These are phyloP conservation scores for Polymixis lichenea DNA, from an alignment of 2,888 invertebrate species.

Conservation along the genomic window DNA sequence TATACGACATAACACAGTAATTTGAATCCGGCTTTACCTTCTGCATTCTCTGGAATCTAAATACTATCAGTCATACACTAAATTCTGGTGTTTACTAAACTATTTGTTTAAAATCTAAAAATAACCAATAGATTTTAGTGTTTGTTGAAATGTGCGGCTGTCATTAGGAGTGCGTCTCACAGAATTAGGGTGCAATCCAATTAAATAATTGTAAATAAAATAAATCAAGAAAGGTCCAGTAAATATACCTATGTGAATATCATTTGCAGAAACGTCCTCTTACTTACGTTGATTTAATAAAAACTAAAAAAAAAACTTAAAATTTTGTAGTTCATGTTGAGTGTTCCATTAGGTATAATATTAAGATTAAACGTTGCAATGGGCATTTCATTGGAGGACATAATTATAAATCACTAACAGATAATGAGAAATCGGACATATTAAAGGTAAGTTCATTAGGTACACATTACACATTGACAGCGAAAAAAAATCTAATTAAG, in stretches of 20 bases:
- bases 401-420: background rate
- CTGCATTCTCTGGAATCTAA: background rate
- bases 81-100: background rate
- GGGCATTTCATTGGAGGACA: no score
- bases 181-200: background rate
- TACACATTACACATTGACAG: no score
- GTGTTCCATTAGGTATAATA: background rate
- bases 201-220: background rate
- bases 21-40: background rate
- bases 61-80: constrained; percentile 31
- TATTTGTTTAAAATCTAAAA: background rate
- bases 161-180: background rate
- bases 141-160: background rate
- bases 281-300: background rate
- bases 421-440: background rate
- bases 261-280: background rate
- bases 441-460: no score
- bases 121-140: background rate
- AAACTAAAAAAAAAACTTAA: background rate
- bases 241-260: background rate
- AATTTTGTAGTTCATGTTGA: background rate
- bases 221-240: background rate
- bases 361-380: background rate
- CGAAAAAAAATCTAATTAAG: no score
- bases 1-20: background rate